Base-by-base conservation (phyloP, 2,113 vertebrate species). In the Spheniscus mendiculus region DNA sequence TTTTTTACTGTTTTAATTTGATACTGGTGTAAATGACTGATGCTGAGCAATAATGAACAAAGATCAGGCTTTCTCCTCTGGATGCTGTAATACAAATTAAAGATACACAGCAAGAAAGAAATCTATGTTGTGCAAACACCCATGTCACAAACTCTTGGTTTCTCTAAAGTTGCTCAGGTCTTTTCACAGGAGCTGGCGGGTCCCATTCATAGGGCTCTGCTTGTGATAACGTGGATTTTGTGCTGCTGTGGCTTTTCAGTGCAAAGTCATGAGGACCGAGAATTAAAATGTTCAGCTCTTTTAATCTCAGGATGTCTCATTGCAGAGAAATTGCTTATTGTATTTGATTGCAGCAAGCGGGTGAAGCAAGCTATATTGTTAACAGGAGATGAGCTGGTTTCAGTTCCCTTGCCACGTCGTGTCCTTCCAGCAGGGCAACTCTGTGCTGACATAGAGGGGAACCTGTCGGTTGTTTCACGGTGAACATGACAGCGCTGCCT, bases 391-490 rank as follows among this genome's bases (percentile, higher is more conserved):
- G 44, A 42, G 66, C 12, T 62, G 22, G 6, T 63, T 83, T 78
- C 23, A 3, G 44, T 45, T 74, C 49, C 66, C 45, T 69, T 29
- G 8, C n/a, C 12, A 1, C 7, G 9, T 5, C 1, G 0, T 59
- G 44, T 44, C 38, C 30, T 53, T 65, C 62, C 5, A 25, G 17
- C 32, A 10, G 22, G 53, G 13, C 34, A 59, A 5, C 38, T 36
- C 38, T 21, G 50, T 32, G 62, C 44, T 55, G 52, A 12, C 17
- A 7, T 1, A 11, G 45, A 36, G 47, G 13, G n/a, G 13, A 79
- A 21, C 20, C 44, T 1, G 0, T n/a, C 5, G 3, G 15, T 15
- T 25, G 38, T 85, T 55, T 32, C 63, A 9, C 8, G 2, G 34
- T 18, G 29, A 40, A 14, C 3, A 1, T 13, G 52, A 15, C 74